Conservation (phyloP, 1,140 invertebrate genomes). For the Zaprionus nigranus region DNA sequence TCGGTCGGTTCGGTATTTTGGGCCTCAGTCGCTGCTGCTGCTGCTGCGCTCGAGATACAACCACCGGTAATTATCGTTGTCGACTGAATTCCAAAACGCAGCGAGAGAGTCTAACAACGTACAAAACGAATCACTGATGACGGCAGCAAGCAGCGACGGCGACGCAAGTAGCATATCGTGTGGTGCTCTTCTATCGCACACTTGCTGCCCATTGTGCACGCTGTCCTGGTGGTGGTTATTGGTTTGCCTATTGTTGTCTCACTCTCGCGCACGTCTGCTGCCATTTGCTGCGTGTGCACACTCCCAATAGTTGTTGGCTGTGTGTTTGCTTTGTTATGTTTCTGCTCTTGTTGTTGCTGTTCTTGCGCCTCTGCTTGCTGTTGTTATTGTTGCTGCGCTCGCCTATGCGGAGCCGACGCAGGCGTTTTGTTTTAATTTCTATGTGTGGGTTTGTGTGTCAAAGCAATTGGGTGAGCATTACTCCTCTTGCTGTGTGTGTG, state of each 20-base stretch:
- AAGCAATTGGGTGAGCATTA: constrained; percentile 75
- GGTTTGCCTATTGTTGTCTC: constrained; percentile 46
- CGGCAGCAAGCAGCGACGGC: constrained; percentile 52
- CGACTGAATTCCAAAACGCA: constrained; percentile 84
- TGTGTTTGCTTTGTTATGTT: constrained; percentile 23
- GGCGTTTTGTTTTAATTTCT: constrained; percentile 79
- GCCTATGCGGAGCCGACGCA: constrained; percentile 36
- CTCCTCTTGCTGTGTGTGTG: constrained; percentile 25
- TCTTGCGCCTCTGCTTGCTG: constrained; percentile 21
- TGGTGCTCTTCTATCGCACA: constrained; percentile 42
- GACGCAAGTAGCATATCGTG: constrained; percentile 41
- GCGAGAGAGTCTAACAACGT: constrained; percentile 83
- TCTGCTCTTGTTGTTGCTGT: constrained; percentile 22
- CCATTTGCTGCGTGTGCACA: constrained; percentile 10
- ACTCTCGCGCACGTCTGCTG: constrained; percentile 14
- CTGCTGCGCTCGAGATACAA: constrained; percentile 76
- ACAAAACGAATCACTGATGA: constrained; percentile 76
- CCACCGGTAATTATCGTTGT: constrained; percentile 84
- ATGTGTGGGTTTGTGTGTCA: constrained; percentile 80
- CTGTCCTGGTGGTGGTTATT: constrained; percentile 21
- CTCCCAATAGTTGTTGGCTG: constrained; percentile 7
- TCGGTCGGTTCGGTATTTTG: constrained; percentile 35
- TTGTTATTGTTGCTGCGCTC: constrained; percentile 27
- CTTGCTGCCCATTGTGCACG: neutral
- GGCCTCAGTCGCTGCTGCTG: constrained; percentile 52